Base-by-base conservation (phyloP, 2,797 vertebrate genomes). In the Mus caroli region DNA sequence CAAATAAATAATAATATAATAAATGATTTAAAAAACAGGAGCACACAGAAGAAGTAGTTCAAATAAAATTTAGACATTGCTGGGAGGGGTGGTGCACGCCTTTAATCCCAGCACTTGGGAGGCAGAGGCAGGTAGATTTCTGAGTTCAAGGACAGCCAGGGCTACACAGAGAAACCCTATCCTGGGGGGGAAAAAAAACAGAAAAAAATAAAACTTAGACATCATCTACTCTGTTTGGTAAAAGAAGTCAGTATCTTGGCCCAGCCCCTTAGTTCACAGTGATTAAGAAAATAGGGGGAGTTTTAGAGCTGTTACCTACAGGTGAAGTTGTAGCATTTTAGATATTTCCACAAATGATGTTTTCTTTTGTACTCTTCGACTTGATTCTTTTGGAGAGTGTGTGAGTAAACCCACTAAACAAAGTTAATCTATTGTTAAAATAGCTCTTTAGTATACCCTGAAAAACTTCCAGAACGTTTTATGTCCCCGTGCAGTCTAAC, bases 361-460 rank as follows among this genome's bases (percentile, higher is more conserved):
- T 85, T 95, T 83, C 83, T 88, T 28, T 89, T 46, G 26, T 67
- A 76, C 64, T 22, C 96, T 92, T 91, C 56, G 88, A 54, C 50
- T 80, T 13, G 58, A 2, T 88, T 95, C 46, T 90, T 90, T 50
- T 90, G 85, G 13, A 91, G 28, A 54, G 92, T 56, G 6, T 84
- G 78, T 93, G 67, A 96, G 76, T 94, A 77, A 52, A 52, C 26
- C 15, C 71, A 17, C 34, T 93, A 73, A 40, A 46, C 50, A 31
- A 62, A 69, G 77, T 22, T 73, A 69, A 88, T 31, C 56, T 54
- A 9, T 78, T 94, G 92, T 50, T 17, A 11, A 82, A 84, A 24
- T 73, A 96, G 17, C 46, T 91, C 54, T 86, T 89, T 78, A 58
- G 40, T 90, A 34, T 62, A 26, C 3, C 60, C 62, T 19, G 76